Conservation (phyloP, 2,113 vertebrate species). For the Alethe diademata region DNA sequence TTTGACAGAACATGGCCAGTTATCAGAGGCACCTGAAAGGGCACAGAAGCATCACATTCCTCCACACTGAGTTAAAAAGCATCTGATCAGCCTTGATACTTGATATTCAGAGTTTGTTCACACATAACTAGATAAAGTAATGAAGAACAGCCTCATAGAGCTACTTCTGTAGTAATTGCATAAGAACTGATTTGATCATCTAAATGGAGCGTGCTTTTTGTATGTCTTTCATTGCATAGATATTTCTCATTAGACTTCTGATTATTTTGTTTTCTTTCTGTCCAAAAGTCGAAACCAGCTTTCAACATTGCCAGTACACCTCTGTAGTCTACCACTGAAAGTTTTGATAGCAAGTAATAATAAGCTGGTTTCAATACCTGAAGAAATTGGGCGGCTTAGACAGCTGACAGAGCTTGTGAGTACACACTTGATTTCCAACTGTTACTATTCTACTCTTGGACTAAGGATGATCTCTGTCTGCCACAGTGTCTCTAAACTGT, state of each 20-base stretch:
- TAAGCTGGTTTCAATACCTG: conserved; percentile 92
- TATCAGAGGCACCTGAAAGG: background rate
- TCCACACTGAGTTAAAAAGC: background rate
- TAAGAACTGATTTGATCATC: background rate
- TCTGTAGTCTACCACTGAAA: conserved; percentile 92
- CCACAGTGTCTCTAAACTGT: background rate
- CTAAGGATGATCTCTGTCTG: background rate
- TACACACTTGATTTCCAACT: conserved; percentile 28
- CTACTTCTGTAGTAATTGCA: background rate
- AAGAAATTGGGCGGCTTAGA: conserved; percentile 89
- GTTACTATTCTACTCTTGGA: background rate
- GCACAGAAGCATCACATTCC: background rate
- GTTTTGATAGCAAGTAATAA: conserved; percentile 97
- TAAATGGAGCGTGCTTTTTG: background rate
- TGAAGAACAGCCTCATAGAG: background rate
- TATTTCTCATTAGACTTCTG: background rate
- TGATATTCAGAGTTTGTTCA: background rate
- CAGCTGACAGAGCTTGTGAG: conserved; percentile 93
- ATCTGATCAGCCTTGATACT: background rate
- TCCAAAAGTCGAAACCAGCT: conserved; percentile 91
- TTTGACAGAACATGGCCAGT: background rate
- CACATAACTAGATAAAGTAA: background rate
- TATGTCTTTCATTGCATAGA: background rate
- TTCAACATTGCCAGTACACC: conserved; percentile 84
- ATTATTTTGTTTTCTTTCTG: conserved; percentile 18